Base-by-base conservation (phyloP, 2,113 vertebrate species). In the Varanus komodoensis region DNA sequence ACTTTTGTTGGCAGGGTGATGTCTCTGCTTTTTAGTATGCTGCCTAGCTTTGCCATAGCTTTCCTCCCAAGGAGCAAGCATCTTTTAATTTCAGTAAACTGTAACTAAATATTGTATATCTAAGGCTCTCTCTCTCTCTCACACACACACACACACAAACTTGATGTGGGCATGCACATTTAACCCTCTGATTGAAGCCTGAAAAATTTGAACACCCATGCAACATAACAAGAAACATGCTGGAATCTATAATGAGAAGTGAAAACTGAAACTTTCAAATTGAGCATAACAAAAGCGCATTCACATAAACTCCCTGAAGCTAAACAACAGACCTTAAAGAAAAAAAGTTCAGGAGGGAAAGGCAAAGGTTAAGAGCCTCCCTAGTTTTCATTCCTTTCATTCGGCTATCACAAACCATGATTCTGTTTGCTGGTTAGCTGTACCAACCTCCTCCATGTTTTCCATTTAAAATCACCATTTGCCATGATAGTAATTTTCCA, bases 401-500 rank as follows among this genome's bases (percentile, higher is more conserved):
- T 44, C 90, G 8, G 1, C 44, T 64, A 57, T 61, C 38, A 71
- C 4, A 87, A 93, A 77, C 21, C 23, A 8, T 0, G 3, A 6
- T 1, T 48, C 57, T 89, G 74, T 8, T 29, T 52, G 17, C 32
- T 78, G 38, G 57, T 2, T 48, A 21, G 44, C 23, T 50, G 1
- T 21, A 29, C 8, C 23, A 15, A 21, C 32, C 5, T 1, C 17
- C 29, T 25, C 71, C 52, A 44, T 50, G 23, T 1, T 38, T 50
- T 27, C n/a, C 38, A 44, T 80, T 94, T 93, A 8, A 48, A 91
- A 90, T 92, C 57, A 64, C 38, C 87, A 93, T 11, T 19, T 89
- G 67, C 50, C 78, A 86, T 52, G n/a, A 84, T 69, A 68, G 6
- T 2, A 79, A 32, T 74, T 34, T 82, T 92, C 48, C 91, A 38